Conservation (phyloP, 2,888 invertebrate genomes). For the Caenorhabditis macrosperma region DNA sequence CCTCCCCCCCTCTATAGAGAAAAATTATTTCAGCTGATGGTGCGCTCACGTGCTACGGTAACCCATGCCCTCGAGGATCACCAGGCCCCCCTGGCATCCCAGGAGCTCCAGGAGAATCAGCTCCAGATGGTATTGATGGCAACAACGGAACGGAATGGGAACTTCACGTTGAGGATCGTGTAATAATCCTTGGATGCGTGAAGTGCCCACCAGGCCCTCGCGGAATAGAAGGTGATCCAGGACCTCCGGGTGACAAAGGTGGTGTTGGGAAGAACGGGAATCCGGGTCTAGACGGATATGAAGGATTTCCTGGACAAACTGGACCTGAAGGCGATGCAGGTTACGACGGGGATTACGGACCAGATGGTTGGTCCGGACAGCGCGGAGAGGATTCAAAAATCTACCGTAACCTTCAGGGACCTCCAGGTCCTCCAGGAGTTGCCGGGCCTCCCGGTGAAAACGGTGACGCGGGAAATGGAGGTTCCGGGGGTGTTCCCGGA, state of each 20-base stretch:
- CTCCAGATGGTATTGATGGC: slow-evolving; percentile 75
- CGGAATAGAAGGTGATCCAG: slow-evolving; percentile 56
- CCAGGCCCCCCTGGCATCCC: slow-evolving; percentile 73
- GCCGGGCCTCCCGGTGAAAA: slow-evolving; percentile 37
- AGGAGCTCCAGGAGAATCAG: slow-evolving; percentile 76
- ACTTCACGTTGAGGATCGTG: slow-evolving; percentile 28
- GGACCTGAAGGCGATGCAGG: slow-evolving; percentile 41
- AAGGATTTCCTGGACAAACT: slow-evolving; percentile 46
- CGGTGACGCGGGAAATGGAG: slow-evolving; percentile 24
- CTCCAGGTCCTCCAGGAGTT: slow-evolving; percentile 30
- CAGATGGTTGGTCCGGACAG: slow-evolving; percentile 43
- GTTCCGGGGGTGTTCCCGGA: slow-evolving; percentile 25
- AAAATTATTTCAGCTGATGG: no score
- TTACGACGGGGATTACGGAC: slow-evolving; percentile 41
- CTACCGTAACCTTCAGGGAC: slow-evolving; percentile 35
- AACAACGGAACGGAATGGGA: slow-evolving; percentile 65
- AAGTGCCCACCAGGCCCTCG: slow-evolving; percentile 54
- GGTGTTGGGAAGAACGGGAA: slow-evolving; percentile 27
- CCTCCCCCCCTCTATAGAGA: no score
- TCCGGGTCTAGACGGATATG: slow-evolving; percentile 53
- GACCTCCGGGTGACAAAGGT: slow-evolving; percentile 52
- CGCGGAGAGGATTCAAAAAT: slow-evolving; percentile 32
- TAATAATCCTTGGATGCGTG: slow-evolving; percentile 48
- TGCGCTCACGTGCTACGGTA: slow-evolving; percentile 22
- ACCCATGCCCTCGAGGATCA: slow-evolving; percentile 71